Base-by-base conservation (phyloP, 1,140 invertebrate genomes). In the Pachyrhynchus sulphureomaculatus region DNA sequence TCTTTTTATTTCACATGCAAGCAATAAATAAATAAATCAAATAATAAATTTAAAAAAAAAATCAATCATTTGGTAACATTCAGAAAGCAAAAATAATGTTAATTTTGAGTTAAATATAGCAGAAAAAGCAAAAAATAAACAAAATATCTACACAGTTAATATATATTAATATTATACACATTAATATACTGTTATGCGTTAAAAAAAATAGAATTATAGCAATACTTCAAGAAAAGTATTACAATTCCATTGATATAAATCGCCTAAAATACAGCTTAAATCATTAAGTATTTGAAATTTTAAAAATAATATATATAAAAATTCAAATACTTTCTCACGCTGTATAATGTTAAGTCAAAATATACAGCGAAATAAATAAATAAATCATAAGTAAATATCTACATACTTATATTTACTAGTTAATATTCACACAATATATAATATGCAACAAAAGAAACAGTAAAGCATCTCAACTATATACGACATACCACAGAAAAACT, bases 1-100 rank as follows among this genome's bases (percentile, higher is more conserved):
- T 13, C 1, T 47, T 47, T 47, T 47, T 47, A 47, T 47, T 47
- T 20, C 12, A 13, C 20, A 29, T 18, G n/a, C n/a, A 47, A 37
- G n/a, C n/a, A n/a, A 17, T 17, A 39, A 39, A 39, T 17, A 17
- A 39, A 39, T 17, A 17, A 39, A 39, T 18, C 5, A 39, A 17
- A n/a, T 10, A 10, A 5, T 39, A 39, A 39, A 39, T 13, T 10
- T 39, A 17, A 39, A 1, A 17, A 39, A 17, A 17, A 39, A 17
- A 17, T 1, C 5, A 10, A 9, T 29, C 5, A 1, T 2, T 9
- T 29, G 12, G 12, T 29, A 29, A 6, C 26, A 29, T 29, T 29
- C 4, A 1, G 17, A 18, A 39, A 39, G 36, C 6, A 13, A 39
- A 6, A 39, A 37, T 4, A 1, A 6, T 29, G 26, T 29, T 29